Evolutionary conservation across 1,140 invertebrate species (phyloP).

Genomic region (Nixonia krombeini): DNA sequence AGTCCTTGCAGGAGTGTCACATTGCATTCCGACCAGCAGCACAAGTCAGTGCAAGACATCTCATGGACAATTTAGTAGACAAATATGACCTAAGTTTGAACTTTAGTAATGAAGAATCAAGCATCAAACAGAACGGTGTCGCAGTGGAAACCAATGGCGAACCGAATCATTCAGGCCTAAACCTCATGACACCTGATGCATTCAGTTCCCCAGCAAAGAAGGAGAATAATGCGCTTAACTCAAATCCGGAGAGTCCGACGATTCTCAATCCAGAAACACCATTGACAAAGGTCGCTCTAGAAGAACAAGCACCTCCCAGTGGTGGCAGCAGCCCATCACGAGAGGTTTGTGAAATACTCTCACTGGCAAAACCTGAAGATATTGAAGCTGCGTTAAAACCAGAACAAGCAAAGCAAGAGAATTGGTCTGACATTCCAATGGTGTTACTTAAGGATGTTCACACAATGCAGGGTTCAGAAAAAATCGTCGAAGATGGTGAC

Average conservation of each 20-base stretch:
- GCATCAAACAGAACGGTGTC: no score
- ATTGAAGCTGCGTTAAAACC: slow-evolving; percentile 50
- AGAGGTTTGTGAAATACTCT: slow-evolving; percentile 86
- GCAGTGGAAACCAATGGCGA: slow-evolving; percentile 71
- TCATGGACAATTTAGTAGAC: no score
- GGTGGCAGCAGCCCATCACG: slow-evolving; percentile 87
- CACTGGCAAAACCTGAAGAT: slow-evolving; percentile 72
- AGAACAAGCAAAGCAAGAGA: slow-evolving; percentile 49
- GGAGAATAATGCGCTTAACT: slow-evolving; percentile 56
- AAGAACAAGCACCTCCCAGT: slow-evolving; percentile 72
- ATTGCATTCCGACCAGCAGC: slow-evolving; percentile 80
- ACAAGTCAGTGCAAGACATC: slow-evolving; percentile 55
- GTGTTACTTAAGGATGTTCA: slow-evolving; percentile 63
- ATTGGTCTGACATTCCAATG: slow-evolving; percentile 71
- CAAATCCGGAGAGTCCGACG: slow-evolving; percentile 58
- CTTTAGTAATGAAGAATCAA: no score
- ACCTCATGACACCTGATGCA: slow-evolving; percentile 90
- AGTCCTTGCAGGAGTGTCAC: slow-evolving; percentile 88
- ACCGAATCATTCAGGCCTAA: slow-evolving; percentile 65
- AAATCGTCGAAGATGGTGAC: slow-evolving; percentile 32
- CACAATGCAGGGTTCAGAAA: slow-evolving; percentile 46
- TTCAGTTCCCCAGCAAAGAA: slow-evolving; percentile 80
- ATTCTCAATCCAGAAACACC: slow-evolving; percentile 60
- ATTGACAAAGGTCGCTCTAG: slow-evolving; percentile 57
- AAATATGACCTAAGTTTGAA: no score